Evolutionary conservation across 2,113 vertebrate species (phyloP).

Genomic region (Cariama cristata): DNA sequence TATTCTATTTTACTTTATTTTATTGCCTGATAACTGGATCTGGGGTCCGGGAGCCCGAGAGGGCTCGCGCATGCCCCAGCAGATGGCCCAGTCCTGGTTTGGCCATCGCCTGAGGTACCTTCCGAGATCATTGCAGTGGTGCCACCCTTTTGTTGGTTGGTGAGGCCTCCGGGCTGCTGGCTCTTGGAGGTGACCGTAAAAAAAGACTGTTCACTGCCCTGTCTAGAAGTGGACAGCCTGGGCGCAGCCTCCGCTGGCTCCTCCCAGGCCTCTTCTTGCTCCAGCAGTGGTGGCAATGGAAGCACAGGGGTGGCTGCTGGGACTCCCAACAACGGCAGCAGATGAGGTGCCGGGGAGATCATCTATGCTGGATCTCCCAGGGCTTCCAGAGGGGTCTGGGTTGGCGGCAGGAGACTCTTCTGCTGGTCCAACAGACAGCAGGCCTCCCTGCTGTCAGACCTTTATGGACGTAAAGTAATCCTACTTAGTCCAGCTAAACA

Average conservation of each 20-base stretch:
- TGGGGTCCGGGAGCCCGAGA: neutral
- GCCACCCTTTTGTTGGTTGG: neutral
- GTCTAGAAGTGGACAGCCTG: neutral
- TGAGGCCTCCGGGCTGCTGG: fast-evolving
- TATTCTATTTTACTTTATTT: too few species aligned
- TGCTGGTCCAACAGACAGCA: too few species aligned
- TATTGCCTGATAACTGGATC: neutral
- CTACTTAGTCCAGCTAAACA: neutral
- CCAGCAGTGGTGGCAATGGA: fast-evolving
- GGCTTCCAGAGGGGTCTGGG: too few species aligned
- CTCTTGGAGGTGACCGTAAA: too few species aligned
- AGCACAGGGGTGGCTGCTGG: neutral
- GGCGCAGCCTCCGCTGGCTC: neutral
- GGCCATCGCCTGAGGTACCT: too few species aligned
- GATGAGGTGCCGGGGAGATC: too few species aligned
- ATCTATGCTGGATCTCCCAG: too few species aligned
- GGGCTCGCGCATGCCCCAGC: fast-evolving
- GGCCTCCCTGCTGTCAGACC: too few species aligned
- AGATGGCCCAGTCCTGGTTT: neutral
- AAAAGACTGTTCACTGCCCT: fast-evolving
- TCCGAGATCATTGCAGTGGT: fast-evolving
- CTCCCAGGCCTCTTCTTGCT: neutral
- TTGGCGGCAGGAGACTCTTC: too few species aligned
- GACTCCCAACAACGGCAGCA: too few species aligned
- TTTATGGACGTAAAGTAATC: neutral